Base-by-base conservation (phyloP, 2,797 vertebrate species). In the Vespertilio murinus region DNA sequence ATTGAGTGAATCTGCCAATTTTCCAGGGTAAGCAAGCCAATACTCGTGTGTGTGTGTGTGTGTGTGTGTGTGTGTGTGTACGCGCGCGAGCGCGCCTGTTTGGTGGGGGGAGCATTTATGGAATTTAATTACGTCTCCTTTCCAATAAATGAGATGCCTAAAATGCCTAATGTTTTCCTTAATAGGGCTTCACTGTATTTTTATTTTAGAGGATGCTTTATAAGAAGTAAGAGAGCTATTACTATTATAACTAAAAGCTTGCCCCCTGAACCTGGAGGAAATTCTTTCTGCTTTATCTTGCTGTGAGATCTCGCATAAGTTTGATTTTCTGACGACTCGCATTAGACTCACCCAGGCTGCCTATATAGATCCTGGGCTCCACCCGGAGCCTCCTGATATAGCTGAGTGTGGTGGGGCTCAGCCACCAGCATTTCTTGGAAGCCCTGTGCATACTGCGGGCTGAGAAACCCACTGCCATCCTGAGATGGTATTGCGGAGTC, bases 21-120 rank as follows among this genome's bases (percentile, higher is more conserved):
- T 94, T 70, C n/a, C 42, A 69, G 54, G 47, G 33, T 80, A 79
- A 95, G 93, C 30, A 75, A 95, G 90, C 22, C 65, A 28, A 65
- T 49, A 64, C 49, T 28, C 49, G 47, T 22, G 11, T 79, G 71
- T 67, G 67, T 54, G 38, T 23, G 28, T 42, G 40, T 25, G 40
- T 40, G 40, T 30, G 13, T 52, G 70, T 61, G 33, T 47, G 13
- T 47, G 45, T 47, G 5, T 13, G 11, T 52, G 22, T 59, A n/a
- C n/a, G n/a, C n/a, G n/a, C n/a, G n/a, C n/a, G n/a, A n/a, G n/a
- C n/a, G n/a, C n/a, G 28, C 65, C 45, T 61, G 30, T 17, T 23
- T 38, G n/a, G 28, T 1, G 8, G 42, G 38, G n/a, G 30, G 12
- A 4, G 22, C 18, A 70, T 79, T 74, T 77, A 49, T 35, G 82